Conservation (phyloP, 2,113 vertebrate genomes). For the Ctenodactylus gundi region DNA sequence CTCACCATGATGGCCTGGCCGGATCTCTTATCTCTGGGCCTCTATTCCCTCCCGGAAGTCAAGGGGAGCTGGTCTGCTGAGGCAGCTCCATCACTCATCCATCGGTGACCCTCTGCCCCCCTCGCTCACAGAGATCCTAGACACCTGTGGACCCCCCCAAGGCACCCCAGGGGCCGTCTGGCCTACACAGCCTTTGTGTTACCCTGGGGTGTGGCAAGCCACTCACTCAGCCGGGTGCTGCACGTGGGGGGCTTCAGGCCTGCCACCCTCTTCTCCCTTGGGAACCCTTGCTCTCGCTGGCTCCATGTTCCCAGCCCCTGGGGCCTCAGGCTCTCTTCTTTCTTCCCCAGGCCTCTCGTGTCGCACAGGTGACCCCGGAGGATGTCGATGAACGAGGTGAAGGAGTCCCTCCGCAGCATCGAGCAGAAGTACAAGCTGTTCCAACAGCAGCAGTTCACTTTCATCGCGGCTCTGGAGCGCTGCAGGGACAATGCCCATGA, state of each 20-base stretch:
- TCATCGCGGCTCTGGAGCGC: slow-evolving; percentile 83
- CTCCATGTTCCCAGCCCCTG: accelerated
- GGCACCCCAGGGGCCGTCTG: too few relatives aligned
- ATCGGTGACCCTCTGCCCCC: too few relatives aligned
- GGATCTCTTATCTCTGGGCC: not conserved
- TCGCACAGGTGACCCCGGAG: accelerated
- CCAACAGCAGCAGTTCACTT: slow-evolving; percentile 89
- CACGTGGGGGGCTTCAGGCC: accelerated
- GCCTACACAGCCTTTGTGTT: too few relatives aligned
- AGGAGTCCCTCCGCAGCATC: slow-evolving; percentile 74
- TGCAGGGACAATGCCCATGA: slow-evolving; percentile 83
- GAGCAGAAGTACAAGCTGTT: slow-evolving; percentile 84
- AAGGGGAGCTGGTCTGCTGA: not conserved
- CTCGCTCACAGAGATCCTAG: too few relatives aligned
- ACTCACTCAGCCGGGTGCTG: accelerated
- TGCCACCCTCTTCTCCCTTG: accelerated
- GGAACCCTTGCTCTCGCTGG: not conserved
- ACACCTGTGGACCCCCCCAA: too few relatives aligned
- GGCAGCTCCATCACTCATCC: too few relatives aligned
- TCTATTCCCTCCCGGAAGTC: accelerated
- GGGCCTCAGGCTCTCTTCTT: not conserved
- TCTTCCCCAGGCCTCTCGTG: not conserved
- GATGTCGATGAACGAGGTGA: slow-evolving; percentile 82
- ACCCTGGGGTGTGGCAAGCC: not conserved
- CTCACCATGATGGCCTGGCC: not conserved